Conservation (phyloP, 2,113 vertebrate species). For the Aptenodytes patagonicus region DNA sequence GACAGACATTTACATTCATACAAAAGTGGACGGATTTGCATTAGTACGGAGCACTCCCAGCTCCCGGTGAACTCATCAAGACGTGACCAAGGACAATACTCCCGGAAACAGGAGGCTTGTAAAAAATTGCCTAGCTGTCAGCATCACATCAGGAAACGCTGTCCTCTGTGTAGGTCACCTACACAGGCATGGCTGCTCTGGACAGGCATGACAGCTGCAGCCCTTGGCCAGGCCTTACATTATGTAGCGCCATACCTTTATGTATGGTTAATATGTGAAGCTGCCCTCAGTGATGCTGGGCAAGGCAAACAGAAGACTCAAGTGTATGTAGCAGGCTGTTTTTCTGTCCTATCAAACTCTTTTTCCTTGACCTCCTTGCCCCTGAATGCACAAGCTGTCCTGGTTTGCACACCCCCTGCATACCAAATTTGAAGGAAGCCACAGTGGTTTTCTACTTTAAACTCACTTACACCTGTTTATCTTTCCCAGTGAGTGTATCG, state of each 20-base stretch:
- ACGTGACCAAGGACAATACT: neutral
- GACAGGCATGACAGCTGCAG: neutral
- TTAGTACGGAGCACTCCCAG: neutral
- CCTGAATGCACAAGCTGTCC: neutral
- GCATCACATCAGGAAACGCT: neutral
- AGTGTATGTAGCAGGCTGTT: neutral
- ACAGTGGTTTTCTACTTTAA: neutral
- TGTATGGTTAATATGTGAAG: neutral
- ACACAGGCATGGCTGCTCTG: neutral
- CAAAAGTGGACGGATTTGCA: neutral
- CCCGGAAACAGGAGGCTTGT: neutral
- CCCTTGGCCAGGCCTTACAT: neutral
- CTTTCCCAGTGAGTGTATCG: neutral
- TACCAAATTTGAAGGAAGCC: neutral
- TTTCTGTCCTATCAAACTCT: neutral
- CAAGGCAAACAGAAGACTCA: neutral
- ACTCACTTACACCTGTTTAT: neutral
- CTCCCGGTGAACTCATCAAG: neutral
- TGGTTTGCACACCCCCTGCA: neutral
- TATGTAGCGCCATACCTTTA: rapidly evolving
- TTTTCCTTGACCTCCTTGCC: neutral
- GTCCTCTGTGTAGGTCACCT: neutral
- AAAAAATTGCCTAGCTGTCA: neutral
- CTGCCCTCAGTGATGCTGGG: neutral
- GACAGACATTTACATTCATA: neutral